Conservation (phyloP, 2,888 invertebrate species). For the Sphecodes monilicornis region DNA sequence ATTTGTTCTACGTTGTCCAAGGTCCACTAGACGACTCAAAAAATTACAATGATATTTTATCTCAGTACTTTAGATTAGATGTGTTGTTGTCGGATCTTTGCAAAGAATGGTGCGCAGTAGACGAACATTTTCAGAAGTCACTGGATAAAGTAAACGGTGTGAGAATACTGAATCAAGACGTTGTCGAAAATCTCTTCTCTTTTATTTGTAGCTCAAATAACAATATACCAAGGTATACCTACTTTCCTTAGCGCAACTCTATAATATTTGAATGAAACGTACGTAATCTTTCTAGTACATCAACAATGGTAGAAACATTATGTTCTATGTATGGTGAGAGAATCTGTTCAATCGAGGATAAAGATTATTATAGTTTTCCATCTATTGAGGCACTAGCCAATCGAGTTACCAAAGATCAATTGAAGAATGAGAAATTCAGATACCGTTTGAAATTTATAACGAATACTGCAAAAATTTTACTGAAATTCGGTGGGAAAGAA, state of each 20-base stretch:
- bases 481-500: constrained; percentile 88
- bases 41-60: constrained; percentile 86
- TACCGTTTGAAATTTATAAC: constrained; percentile 95
- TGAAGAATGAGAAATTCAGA: constrained; percentile 92
- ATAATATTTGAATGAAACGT: constrained; percentile 29
- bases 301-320: constrained; percentile 95
- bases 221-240: constrained; percentile 95
- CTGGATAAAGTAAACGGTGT: constrained; percentile 92
- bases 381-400: constrained; percentile 87
- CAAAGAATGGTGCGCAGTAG: constrained; percentile 90
- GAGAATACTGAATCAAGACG: constrained; percentile 95
- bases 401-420: constrained; percentile 88
- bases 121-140: constrained; percentile 90
- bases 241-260: no score
- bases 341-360: constrained; percentile 89
- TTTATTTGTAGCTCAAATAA: constrained; percentile 99
- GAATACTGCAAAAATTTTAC: constrained; percentile 89
- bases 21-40: constrained; percentile 76
- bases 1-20: constrained; percentile 88
- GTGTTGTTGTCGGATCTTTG: constrained; percentile 90
- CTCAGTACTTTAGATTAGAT: constrained; percentile 91
- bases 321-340: constrained; percentile 92
- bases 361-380: constrained; percentile 92
- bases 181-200: constrained; percentile 96
- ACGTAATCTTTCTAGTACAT: constrained; percentile 88